Evolutionary conservation across 2,113 vertebrate species (phyloP), one percentile per base, ranked within the genome.

Genomic region (Galbula dea): DNA sequence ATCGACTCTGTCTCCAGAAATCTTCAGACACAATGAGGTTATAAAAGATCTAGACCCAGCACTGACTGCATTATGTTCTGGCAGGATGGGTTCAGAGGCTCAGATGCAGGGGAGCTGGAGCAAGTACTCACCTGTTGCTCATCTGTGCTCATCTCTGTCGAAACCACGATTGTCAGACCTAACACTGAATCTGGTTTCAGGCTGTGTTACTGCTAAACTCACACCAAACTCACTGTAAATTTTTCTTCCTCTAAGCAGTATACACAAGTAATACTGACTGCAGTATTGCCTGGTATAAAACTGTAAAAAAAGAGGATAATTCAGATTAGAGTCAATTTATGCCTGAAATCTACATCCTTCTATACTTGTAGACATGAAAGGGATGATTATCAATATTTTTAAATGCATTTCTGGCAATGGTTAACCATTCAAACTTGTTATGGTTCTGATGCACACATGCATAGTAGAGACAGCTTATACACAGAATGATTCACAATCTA

Each of bases 101-200:
- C 67, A 52, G 82, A 23, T 7, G 22, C 22, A 37, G 51, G 17
- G 30, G 45, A 85, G 30, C 0, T 2, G 43, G 68, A 71, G 15
- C 15, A 78, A 77, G 36, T 15, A 26, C 12, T 66, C 30, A 15
- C 30, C 41, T 37, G 29, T 22, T 48, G 26, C 29, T 55, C 48
- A 32, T 24, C 24, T 0, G 0, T 2, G 6, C 41, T 43, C 15
- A 12, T 20, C 39, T 71, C 26, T 0, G 2, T 14, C 19, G 46
- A 74, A 77, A 32, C 32, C 32, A 22, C 0, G 0, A 16, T 27
- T 20, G 46, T 54, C 80, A 58, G 54, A 11, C 37, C 26, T 61
- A 32, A 17, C 5, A 1, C 11, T 15, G 51, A 57, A 58, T 11
- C 32, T n/a, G 30, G 12, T 58, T 85, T 87, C 67, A 66, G 68